Percentiles rank a stretch among this genome's conserved stretches.
phyloP scores from a whole-genome alignment of 2,113 vertebrate species.

The Pterocles orientalis region DNA sequence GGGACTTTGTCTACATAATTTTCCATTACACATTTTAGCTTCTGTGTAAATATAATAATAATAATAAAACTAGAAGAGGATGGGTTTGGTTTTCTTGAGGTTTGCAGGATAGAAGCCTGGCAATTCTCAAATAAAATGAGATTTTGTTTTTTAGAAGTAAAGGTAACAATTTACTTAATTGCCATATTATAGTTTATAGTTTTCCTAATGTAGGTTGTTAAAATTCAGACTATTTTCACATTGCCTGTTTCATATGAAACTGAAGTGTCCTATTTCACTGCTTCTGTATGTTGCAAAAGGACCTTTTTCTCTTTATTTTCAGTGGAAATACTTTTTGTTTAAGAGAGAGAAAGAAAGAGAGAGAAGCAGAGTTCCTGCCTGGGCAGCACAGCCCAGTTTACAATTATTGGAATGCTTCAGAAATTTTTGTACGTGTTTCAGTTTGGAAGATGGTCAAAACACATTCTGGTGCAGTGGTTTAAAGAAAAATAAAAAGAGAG shows the following conservation, averaged over 20 bases:
- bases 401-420: slow-evolving; percentile 70
- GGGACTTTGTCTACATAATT: neutral
- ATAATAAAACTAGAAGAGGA: neutral
- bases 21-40: neutral
- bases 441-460: slow-evolving; percentile 69
- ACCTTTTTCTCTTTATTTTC: slow-evolving; percentile 47
- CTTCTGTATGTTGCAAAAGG: slow-evolving; percentile 49
- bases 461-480: slow-evolving; percentile 67
- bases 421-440: slow-evolving; percentile 72
- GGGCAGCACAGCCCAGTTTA: slow-evolving; percentile 64
- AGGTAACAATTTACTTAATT: slow-evolving; percentile 32
- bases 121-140: neutral
- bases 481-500: slow-evolving; percentile 51
- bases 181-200: neutral
- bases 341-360: neutral
- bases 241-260: slow-evolving; percentile 30
- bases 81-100: neutral
- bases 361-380: slow-evolving; percentile 63
- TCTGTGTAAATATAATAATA: neutral
- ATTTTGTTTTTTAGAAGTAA: neutral
- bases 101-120: neutral
- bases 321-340: slow-evolving; percentile 62
- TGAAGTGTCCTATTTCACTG: slow-evolving; percentile 52
- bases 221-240: neutral
- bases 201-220: slow-evolving; percentile 3